These are phyloP conservation scores for Sylvia atricapilla DNA, from an alignment of 2,113 vertebrate genomes.

Conservation along the genomic window DNA sequence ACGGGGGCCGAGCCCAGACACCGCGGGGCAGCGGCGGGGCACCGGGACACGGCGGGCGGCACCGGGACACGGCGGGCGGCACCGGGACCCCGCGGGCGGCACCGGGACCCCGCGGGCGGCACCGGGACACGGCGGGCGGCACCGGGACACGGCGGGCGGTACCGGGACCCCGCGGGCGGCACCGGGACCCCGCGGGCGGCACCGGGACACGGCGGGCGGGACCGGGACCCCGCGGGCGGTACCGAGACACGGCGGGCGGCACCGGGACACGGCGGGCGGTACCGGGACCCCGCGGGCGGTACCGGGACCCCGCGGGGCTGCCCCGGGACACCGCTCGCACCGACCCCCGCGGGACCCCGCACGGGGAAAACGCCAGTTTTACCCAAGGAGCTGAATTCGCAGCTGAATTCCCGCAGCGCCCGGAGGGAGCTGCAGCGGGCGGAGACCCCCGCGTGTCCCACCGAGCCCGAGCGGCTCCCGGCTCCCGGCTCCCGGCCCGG, in stretches of 20 bases:
- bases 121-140: too few species aligned
- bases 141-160: too few species aligned
- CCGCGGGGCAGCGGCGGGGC: neutral
- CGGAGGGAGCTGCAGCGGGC: neutral
- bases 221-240: too few species aligned
- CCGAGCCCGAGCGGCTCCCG: neutral
- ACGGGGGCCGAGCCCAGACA: rapidly evolving
- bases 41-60: neutral
- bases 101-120: neutral
- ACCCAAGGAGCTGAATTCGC: rapidly evolving
- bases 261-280: neutral
- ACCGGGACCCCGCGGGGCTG: neutral
- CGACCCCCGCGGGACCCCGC: too few species aligned
- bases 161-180: too few species aligned
- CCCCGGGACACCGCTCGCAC: too few species aligned
- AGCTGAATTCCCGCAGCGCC: too few species aligned
- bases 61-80: neutral
- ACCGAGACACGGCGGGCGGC: neutral
- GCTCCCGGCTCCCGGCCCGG: neutral
- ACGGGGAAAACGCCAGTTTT: too few species aligned
- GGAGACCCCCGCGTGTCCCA: neutral
- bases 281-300: neutral
- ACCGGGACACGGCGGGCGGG: too few species aligned
- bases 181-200: too few species aligned
- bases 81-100: neutral